Base-by-base conservation (phyloP, 2,888 invertebrate genomes). In the Rhagium mordax region DNA sequence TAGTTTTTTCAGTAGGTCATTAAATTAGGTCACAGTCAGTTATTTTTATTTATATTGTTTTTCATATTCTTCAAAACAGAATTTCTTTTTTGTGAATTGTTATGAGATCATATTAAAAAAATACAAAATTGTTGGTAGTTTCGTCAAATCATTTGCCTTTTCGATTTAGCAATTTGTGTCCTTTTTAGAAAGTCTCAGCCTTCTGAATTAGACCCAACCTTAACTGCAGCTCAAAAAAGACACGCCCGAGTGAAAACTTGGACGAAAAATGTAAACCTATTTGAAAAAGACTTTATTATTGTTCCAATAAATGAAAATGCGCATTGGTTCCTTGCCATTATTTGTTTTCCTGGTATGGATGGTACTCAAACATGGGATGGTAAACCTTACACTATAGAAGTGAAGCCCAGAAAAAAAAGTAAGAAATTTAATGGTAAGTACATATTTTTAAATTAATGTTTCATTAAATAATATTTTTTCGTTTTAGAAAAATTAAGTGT, bases 231-330 rank as follows among this genome's bases (percentile, higher is more conserved):
- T 0, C 94, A 96, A 81, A 96, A 95, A 85, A 91, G 98, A 47
- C 98, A 98, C 86, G 92, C 93, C 0, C 90, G 96, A 76, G 98
- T 99, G 0, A 96, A 95, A 86, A 96, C 94, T 20, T 99, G 99
- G 99, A 99, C 99, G 0, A 97, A 98, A 86, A 94, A 95, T 88
- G 96, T 98, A 0, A 97, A 99, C 88, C 91, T 99, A 66, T 99
- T 99, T 88, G 93, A 95, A 60, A 99, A 98, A 90, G 98, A 99
- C 87, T 99, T 94, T 87, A 92, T 99, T 75, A 93, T 99, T 78
- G 94, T 99, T 86, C 99, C 99, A 78, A 98, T 99, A 69, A 98
- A 99, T 89, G 98, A 99, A 89, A 96, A 96, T 90, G 97, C 95
- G 57, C 99, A 99, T 89, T 99, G 99, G 99, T 98, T 97, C 89